These are phyloP conservation scores for Labrus mixtus DNA, from an alignment of 2,113 vertebrate species.

Conservation along the genomic window DNA sequence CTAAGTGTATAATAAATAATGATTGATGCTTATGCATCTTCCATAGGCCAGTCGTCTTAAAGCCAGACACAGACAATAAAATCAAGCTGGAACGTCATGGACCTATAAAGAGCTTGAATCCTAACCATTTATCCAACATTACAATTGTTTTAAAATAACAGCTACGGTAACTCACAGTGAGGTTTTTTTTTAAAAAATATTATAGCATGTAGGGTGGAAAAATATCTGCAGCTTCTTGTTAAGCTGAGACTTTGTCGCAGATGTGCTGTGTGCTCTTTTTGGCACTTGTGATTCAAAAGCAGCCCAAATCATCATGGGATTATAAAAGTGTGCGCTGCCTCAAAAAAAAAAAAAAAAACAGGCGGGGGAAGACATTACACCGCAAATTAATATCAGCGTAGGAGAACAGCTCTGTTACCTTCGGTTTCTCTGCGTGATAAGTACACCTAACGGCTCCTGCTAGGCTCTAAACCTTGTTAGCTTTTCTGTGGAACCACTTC, in stretches of 20 bases:
- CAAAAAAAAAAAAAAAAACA: no score
- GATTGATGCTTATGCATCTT: neutral
- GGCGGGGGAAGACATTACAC: neutral
- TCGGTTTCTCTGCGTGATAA: neutral
- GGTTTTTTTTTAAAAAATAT: neutral
- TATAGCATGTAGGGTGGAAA: neutral
- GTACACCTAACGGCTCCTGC: neutral
- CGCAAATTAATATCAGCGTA: neutral
- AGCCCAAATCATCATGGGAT: neutral
- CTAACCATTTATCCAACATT: neutral
- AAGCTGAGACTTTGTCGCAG: neutral
- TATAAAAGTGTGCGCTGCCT: neutral
- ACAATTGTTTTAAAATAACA: neutral
- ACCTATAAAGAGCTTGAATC: no score
- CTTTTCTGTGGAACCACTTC: neutral
- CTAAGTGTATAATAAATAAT: neutral
- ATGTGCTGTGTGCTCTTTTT: neutral
- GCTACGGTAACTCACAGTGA: no score
- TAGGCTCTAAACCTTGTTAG: neutral
- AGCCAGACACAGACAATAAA: no score
- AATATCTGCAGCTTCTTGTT: neutral
- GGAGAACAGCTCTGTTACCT: neutral
- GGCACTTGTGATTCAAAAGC: neutral
- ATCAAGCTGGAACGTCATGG: no score
- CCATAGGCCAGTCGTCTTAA: no score